phyloP scores from a whole-genome alignment of 2,113 vertebrate species.

The Chionodraco myersi region DNA sequence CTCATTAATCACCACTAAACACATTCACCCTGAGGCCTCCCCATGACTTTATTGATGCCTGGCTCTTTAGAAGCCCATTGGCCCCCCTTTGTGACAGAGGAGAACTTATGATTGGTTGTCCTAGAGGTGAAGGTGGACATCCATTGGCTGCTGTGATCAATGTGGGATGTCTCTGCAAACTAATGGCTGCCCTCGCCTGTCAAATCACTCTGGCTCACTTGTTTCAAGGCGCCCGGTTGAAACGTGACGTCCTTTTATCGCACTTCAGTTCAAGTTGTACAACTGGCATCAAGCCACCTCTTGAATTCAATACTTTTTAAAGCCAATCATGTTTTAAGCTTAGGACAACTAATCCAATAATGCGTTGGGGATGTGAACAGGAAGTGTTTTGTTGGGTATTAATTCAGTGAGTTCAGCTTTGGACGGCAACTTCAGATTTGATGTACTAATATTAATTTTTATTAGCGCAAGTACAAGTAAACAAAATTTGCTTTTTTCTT shows the following conservation, averaged over 20 bases:
- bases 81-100: slow-evolving; percentile 37
- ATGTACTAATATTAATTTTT: neutral
- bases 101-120: slow-evolving; percentile 65
- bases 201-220: slow-evolving; percentile 20
- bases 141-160: slow-evolving; percentile 59
- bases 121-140: slow-evolving; percentile 61
- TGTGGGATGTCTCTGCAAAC: slow-evolving; percentile 39
- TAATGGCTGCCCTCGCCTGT: slow-evolving; percentile 39
- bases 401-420: neutral
- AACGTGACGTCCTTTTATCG: neutral
- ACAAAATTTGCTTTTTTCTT: too few relatives aligned
- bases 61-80: slow-evolving; percentile 47
- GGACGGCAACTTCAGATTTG: neutral
- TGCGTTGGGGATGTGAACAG: neutral
- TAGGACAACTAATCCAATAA: neutral
- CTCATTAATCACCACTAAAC: slow-evolving; percentile 62
- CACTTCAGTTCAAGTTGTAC: neutral
- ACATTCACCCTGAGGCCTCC: slow-evolving; percentile 43
- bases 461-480: too few relatives aligned
- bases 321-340: neutral
- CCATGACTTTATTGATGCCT: slow-evolving; percentile 63
- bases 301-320: too few relatives aligned
- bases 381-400: neutral
- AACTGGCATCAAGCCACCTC: neutral
- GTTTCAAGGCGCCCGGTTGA: slow-evolving; percentile 11